phyloP scores from a whole-genome alignment of 2,888 invertebrate species.

The Netelia melanura region DNA sequence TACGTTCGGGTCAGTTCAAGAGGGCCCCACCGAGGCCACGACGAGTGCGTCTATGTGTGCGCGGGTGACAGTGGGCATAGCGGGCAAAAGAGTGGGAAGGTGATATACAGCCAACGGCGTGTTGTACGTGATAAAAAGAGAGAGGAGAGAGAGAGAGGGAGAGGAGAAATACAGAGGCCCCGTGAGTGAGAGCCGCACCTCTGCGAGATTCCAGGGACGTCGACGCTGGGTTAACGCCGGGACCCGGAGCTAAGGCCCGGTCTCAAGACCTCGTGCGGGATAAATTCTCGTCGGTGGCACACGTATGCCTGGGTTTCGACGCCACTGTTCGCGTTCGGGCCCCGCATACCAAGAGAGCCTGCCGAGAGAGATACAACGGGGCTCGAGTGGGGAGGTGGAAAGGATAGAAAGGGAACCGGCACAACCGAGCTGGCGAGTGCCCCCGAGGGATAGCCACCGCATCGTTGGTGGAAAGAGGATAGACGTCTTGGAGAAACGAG shows the following conservation, averaged over 20 bases:
- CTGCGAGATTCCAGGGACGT: constrained; percentile 77
- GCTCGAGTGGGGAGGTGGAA: constrained; percentile 58
- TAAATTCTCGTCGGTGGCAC: constrained; percentile 59
- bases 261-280: constrained; percentile 49
- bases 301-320: constrained; percentile 66
- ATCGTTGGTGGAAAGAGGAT: constrained; percentile 60
- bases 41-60: constrained; percentile 42
- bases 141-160: constrained; percentile 61
- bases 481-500: constrained; percentile 59
- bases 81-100: constrained; percentile 66
- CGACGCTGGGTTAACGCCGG: constrained; percentile 67
- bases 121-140: constrained; percentile 54
- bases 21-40: constrained; percentile 29
- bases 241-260: not conserved
- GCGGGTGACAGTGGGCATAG: constrained; percentile 61
- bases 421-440: constrained; percentile 48
- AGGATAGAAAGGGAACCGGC: constrained; percentile 65
- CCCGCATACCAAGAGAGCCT: constrained; percentile 71
- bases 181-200: constrained; percentile 77
- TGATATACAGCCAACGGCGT: constrained; percentile 45
- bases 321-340: constrained; percentile 70
- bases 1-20: constrained; percentile 3
- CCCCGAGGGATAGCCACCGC: constrained; percentile 51
- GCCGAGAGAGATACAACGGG: constrained; percentile 61
- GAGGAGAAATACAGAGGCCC: constrained; percentile 62